phyloP scores from a whole-genome alignment of 2,113 vertebrate species.

The Microtus oregoni region DNA sequence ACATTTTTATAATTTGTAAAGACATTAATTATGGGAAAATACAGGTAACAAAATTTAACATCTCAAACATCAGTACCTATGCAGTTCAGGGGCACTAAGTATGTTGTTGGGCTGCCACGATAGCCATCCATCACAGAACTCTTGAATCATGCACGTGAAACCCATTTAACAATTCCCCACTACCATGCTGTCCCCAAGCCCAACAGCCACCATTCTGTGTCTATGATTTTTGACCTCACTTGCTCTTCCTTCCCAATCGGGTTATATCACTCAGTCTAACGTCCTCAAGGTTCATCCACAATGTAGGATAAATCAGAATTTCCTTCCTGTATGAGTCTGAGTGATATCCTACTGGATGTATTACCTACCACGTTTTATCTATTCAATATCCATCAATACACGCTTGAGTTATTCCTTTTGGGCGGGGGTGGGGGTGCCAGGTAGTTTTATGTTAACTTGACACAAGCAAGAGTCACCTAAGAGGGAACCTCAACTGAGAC shows the following conservation, averaged over 20 bases:
- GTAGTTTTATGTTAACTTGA: background rate
- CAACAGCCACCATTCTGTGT: background rate
- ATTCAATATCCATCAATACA: background rate
- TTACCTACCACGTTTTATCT: background rate
- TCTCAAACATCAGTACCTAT: background rate
- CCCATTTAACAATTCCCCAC: background rate
- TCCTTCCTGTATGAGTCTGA: background rate
- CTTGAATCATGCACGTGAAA: background rate
- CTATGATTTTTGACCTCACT: background rate
- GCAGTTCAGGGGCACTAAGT: background rate
- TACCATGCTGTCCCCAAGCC: background rate
- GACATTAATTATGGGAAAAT: conserved; percentile 19
- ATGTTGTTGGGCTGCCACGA: background rate
- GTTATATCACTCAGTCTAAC: background rate
- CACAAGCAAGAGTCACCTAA: background rate
- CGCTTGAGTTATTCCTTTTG: background rate
- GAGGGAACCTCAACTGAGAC: background rate
- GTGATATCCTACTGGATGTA: background rate
- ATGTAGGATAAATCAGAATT: background rate
- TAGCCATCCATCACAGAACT: background rate
- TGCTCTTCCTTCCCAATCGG: background rate
- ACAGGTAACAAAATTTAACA: background rate
- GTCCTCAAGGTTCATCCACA: background rate
- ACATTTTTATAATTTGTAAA: background rate
- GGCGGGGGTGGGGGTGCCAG: background rate